Base-by-base conservation (phyloP, 2,797 vertebrate genomes). In the Garrulus glandarius region DNA sequence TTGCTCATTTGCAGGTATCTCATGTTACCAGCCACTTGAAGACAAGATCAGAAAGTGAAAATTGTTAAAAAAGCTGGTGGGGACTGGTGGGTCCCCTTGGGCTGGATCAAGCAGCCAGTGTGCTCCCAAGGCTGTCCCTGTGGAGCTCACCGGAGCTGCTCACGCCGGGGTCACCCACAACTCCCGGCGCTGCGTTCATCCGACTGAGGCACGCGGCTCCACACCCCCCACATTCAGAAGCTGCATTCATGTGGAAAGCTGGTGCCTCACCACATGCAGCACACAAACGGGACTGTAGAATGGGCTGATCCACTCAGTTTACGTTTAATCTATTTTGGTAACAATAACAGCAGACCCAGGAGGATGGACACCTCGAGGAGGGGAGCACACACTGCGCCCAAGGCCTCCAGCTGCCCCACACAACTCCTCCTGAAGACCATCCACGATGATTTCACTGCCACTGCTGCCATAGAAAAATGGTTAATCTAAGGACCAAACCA, bases 61-160 rank as follows among this genome's bases (percentile, higher is more conserved):
- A 39, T 23, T 4, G 17, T 8, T 11, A 1, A 13, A 47, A n/a
- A 23, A 8, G 26, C 18, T 53, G 26, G 0, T 39, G 39, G 39
- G 34, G 44, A 6, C 26, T 1, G 34, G 26, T 5, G 34, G 21
- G 52, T 29, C 6, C 34, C 50, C 57, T 3, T 0, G 1, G 74
- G 39, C 15, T 4, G 19, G 27, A 10, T 7, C 10, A 4, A 16
- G 13, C 19, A 5, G 26, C 22, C 1, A 0, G 9, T 1, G 41
- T 20, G 36, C 57, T 11, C 21, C 44, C 8, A 5, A 29, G 60
- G 52, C 60, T 10, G 70, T 32, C 52, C 44, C 76, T 6, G 57
- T 8, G 3, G 60, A 34, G 39, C 49, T 27, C 20, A 8, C 30
- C 3, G 0, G 29, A 74, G 59, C 77, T 0, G 6, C 68, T 27